Evolutionary conservation across 2,113 vertebrate species (phyloP), one percentile per base, ranked within the genome.

Genomic region (Osmerus eperlanus): DNA sequence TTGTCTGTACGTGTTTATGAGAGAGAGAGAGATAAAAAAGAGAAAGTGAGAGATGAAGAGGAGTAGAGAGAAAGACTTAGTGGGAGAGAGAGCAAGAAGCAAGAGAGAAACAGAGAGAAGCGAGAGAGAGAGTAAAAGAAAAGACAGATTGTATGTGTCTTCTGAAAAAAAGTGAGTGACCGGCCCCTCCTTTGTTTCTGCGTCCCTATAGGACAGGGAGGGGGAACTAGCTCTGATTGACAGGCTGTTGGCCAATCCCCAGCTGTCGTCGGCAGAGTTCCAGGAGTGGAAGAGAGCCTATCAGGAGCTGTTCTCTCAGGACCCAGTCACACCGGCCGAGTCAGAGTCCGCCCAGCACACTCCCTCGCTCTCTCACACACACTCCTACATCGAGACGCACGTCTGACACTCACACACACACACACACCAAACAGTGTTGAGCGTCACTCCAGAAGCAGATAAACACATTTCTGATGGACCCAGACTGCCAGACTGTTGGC

Each of bases 351-450:
- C 94, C 84, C 93, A 93, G 47, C 93, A 94, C 54, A 91, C 92
- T 78, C 93, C 94, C 67, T 95, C 95, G 29, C 92, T 98, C 81
- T 90, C 95, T 0, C 97, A 98, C 88, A 98, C 96, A 12, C 96
- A 98, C 90, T 98, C 97, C 15, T 99, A 97, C 89, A 98, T 98
- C 74, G 97, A 99, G 91, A 98, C 97, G 0, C 97, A 99, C 55
- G 97, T 98, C 86, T 99, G 94, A 95, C 73, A 18, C 76, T 78
- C 72, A 62, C 75, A 80, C 59, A 2, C 53, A 9, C 72, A 23
- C 23, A 23, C 23, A 23, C 60, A 53, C 18, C 56, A n/a, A 59
- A 69, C 16, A 15, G 25, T 55, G 19, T 55, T 68, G 62, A 21
- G 8, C 2, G 8, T 19, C 36, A 61, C 61, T 58, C 55, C 47